Base-by-base conservation (phyloP, 1,140 invertebrate species). In the Drosophila biarmipes region DNA sequence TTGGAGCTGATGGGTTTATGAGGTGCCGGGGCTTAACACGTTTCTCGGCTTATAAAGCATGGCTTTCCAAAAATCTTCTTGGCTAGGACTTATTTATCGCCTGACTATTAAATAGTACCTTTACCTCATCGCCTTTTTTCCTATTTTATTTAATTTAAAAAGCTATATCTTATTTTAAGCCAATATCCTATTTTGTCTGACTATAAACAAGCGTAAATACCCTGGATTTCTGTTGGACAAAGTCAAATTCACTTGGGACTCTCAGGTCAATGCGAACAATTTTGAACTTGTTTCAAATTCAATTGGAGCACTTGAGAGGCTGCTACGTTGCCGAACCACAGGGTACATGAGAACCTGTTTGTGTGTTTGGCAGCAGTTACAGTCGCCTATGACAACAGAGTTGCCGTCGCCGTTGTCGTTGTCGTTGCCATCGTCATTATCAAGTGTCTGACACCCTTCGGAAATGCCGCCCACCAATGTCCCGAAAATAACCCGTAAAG, bases 351-450 rank as follows among this genome's bases (percentile, higher is more conserved):
- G 38, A 27, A n/a, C 37, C n/a, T 24, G 31, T n/a, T 42, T 61
- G 43, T 42, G 52, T 46, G 42, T 45, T 38, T 27, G 35, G 31
- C n/a, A 58, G 27, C 27, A 64, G 43, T 31, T 54, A 37, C 34
- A 63, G 53, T 68, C 46, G 40, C 54, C 58, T 62, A 66, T 68
- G 62, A 73, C 66, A 73, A 77, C 38, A 34, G 40, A 51, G 69
- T 56, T 61, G 38, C 35, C 45, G 69, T 56, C 57, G 38, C 35
- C 45, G 42, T 67, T 59, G 59, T 52, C 52, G 51, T 31, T 58
- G 55, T 55, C 66, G 78, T 86, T 85, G 82, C 78, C 81, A 81
- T 73, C 81, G 73, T 87, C 82, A 87, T 86, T 86, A 86, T 81
- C 81, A 74, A 87, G 81, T 78, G 74, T 31, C 68, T 66, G 66